Base-by-base conservation (phyloP, 2,888 invertebrate genomes). In the Scrobipalpa costella region DNA sequence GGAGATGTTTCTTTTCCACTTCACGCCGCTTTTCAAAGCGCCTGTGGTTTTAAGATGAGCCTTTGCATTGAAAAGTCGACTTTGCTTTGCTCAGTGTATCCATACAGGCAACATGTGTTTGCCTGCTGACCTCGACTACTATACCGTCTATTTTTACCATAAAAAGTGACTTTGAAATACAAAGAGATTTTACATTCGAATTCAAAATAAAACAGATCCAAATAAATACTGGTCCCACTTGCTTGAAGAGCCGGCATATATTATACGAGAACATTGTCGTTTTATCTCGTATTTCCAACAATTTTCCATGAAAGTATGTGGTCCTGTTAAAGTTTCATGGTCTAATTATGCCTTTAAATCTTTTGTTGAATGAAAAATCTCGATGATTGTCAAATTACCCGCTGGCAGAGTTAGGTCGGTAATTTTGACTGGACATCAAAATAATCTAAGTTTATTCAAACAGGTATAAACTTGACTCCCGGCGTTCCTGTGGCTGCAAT, bases 401-500 rank as follows among this genome's bases (percentile, higher is more conserved):
- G 21, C 19, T 17, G 27, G 27, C 19, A 17, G 0, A 17, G 49
- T 7, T 9, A 19, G 7, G 49, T 7, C 15, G 15, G 15, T 15
- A 11, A 21, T 50, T 19, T 11, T 6, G 17, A 17, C 17, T 8
- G 0, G 6, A 7, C 17, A 15, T 19, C 11, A 21, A 21, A 50
- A n/a, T n/a, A n/a, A n/a, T 44, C 36, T 27, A 9, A 27, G 17
- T 49, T 63, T 49, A 63, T 59, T 63, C 52, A 59, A 59, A 50
- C 63, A 63, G 57, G 49, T 58, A 15, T 9, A 15, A 38, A 15
- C 21, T 44, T 17, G 21, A 13, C 40, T 21, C 17, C 9, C 17
- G 13, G 11, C n/a, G n/a, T 63, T 63, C 65, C 21, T 34, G 57
- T 11, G 47, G 60, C 38, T 68, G 68, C 65, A 67, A 68, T 68